Percentiles rank a stretch among this genome's conserved stretches.
phyloP scores from a whole-genome alignment of 2,888 invertebrate species.

The Harpalus rufipes region DNA sequence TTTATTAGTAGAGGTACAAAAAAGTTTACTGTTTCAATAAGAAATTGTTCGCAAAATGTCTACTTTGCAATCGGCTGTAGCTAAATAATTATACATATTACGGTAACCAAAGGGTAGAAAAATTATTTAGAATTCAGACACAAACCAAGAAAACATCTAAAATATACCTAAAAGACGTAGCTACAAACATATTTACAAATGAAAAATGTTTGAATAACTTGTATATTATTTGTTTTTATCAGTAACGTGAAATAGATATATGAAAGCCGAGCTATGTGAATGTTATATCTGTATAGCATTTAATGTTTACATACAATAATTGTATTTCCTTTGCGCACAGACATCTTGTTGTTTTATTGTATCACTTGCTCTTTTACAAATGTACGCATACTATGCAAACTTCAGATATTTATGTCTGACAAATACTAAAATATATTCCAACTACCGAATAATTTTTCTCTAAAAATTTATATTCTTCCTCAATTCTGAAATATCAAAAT shows the following conservation, averaged over 20 bases:
- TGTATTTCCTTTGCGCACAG: neutral
- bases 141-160: too few relatives aligned
- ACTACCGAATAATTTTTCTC: neutral
- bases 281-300: neutral
- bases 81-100: too few relatives aligned
- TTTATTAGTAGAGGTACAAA: too few relatives aligned
- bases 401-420: constrained; percentile 3
- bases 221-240: neutral
- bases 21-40: too few relatives aligned
- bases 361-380: neutral
- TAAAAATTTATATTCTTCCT: constrained; percentile 37
- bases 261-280: neutral
- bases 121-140: too few relatives aligned
- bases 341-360: neutral
- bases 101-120: too few relatives aligned
- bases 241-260: neutral
- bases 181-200: too few relatives aligned
- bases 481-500: constrained; percentile 39
- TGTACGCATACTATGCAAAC: neutral
- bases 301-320: neutral
- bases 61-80: too few relatives aligned
- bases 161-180: too few relatives aligned
- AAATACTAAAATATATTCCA: neutral
- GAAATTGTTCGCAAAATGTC: too few relatives aligned
- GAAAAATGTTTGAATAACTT: too few relatives aligned